Evolutionary conservation across 2,888 invertebrate genomes (phyloP), one percentile per base, ranked within the genome.

Genomic region (Hermaeophaga mercurialis): DNA sequence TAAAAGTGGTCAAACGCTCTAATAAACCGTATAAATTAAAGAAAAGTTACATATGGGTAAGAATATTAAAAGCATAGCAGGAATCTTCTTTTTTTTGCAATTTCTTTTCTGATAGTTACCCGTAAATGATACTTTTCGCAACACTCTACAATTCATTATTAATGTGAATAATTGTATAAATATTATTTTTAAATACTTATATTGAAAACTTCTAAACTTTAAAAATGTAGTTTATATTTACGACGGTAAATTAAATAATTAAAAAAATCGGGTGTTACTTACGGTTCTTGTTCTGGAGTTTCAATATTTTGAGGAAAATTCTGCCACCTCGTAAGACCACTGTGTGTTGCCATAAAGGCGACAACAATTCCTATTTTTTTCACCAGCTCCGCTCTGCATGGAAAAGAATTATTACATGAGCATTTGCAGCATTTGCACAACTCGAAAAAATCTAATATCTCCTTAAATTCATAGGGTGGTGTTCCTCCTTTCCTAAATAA

Each of bases 301-400:
- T 81, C 80, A 34, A 81, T 79, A 63, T 85, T 84, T 46, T 82
- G 78, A 17, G 83, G 82, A 64, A 86, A 85, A 49, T 91, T 91
- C 70, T 91, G 89, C 93, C 94, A 95, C 58, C 95, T 81, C 0
- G 93, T 92, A 2, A 96, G 81, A 0, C 95, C 95, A 72, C 92
- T 94, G 74, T 93, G 90, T 0, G 95, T 95, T 36, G 95, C 90
- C 72, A 96, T 80, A 77, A 95, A 96, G 1, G 92, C 90, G 41
- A 91, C 84, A 39, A 88, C 90, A 70, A 91, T 87, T 44, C 93
- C 92, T 72, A 91, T 91, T 49, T 90, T 85, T 78, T 90, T 87
- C 69, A 91, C 88, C 71, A 92, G 87, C 76, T 90, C 89, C 75
- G 86, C 84, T 82, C 93, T 94, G 82, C 63, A 77, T 67, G 66